These are phyloP conservation scores for Smittia sp. DNA, from an alignment of 2,888 invertebrate genomes.

Conservation along the genomic window DNA sequence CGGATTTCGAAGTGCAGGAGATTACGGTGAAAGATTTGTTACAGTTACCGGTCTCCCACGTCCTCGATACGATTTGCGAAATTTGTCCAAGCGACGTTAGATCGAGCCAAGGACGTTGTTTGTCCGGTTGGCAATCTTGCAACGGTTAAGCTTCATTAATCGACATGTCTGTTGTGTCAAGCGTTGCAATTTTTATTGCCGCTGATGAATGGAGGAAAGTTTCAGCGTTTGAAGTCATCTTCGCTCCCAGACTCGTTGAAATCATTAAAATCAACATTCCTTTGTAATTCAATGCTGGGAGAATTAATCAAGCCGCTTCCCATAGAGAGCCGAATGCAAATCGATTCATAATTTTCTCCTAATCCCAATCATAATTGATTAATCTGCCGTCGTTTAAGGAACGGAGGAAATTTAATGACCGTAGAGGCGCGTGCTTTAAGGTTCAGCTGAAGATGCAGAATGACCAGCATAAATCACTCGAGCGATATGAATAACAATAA, in stretches of 20 bases:
- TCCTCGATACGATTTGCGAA: not conserved
- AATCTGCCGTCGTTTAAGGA: not conserved
- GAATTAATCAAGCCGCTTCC: not conserved
- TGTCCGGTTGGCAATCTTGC: not conserved
- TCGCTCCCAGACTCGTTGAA: not conserved
- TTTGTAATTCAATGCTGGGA: not conserved
- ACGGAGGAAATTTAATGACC: not conserved
- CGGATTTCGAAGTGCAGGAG: not conserved
- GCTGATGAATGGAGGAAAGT: not conserved
- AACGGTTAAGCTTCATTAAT: not conserved
- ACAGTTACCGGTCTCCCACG: conserved; percentile 3
- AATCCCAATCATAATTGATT: conserved; percentile 2
- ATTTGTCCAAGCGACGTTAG: not conserved
- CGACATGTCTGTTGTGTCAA: not conserved
- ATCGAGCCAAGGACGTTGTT: not conserved
- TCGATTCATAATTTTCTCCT: conserved; percentile 15
- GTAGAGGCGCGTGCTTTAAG: not conserved
- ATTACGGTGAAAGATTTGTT: conserved; percentile 25
- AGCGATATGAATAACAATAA: not conserved
- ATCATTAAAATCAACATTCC: not conserved
- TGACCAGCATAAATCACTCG: not conserved
- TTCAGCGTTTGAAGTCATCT: not conserved
- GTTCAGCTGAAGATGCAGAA: not conserved
- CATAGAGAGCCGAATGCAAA: not conserved
- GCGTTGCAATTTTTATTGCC: not conserved